Evolutionary conservation across 2,113 vertebrate genomes (phyloP).

Genomic region (Lipophrys pholis): DNA sequence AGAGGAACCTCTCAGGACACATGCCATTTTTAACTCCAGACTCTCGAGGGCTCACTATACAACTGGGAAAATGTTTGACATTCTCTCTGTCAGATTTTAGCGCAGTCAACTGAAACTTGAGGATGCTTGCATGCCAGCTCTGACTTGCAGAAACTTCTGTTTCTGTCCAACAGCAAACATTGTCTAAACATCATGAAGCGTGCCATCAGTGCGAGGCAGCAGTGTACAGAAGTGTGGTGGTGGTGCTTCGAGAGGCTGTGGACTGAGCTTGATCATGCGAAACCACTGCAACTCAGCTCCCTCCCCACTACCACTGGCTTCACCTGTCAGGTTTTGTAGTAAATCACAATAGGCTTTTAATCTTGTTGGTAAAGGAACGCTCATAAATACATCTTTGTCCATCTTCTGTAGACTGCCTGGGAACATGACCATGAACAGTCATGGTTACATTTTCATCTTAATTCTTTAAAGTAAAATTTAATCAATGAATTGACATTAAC

Average conservation of each 20-base stretch:
- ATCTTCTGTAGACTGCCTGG: no score
- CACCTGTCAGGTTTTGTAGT: no score
- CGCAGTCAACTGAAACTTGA: slow-evolving; percentile 42
- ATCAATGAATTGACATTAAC: no score
- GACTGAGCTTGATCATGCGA: background rate
- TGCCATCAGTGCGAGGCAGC: background rate
- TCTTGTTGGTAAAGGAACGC: no score
- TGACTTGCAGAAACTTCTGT: slow-evolving; percentile 27
- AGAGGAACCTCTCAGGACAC: slow-evolving; percentile 20
- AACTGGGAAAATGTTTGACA: slow-evolving; percentile 41
- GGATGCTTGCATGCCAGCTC: slow-evolving; percentile 6
- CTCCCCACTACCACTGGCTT: no score
- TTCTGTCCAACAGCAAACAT: slow-evolving; percentile 25
- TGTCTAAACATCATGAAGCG: background rate
- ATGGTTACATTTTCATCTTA: no score
- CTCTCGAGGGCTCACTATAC: slow-evolving; percentile 22
- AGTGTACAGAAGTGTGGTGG: background rate
- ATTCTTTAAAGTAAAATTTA: no score
- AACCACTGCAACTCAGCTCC: background rate
- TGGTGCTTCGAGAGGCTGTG: background rate
- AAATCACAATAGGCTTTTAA: no score
- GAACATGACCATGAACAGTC: no score
- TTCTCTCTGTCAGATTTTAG: slow-evolving; percentile 32
- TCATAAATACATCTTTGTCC: no score
- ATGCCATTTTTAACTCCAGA: slow-evolving; percentile 26